A percentile compares a stretch with the other conserved stretches of the same genome.
phyloP scores from a whole-genome alignment of 2,888 invertebrate species.

The Halocaridina rubra region DNA sequence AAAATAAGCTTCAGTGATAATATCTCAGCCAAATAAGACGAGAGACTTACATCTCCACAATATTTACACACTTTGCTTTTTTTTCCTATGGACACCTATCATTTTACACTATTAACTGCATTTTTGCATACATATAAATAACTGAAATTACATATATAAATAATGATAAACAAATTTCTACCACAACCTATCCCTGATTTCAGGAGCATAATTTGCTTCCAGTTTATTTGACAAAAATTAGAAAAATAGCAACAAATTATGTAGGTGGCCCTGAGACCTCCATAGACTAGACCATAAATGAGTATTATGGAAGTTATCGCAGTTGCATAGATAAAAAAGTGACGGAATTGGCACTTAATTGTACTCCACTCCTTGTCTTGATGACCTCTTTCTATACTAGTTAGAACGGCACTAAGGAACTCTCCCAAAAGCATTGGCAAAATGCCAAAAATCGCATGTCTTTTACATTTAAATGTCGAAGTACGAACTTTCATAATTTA shows the following conservation, averaged over 20 bases:
- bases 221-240: neutral
- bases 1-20: too few relatives aligned
- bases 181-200: slow-evolving; percentile 49
- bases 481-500: too few relatives aligned
- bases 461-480: too few relatives aligned
- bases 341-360: slow-evolving; percentile 54
- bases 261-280: neutral
- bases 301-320: slow-evolving; percentile 35
- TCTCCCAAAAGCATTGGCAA: too few relatives aligned
- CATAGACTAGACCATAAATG: slow-evolving; percentile 39
- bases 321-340: slow-evolving; percentile 59
- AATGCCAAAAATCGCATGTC: too few relatives aligned
- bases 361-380: slow-evolving; percentile 37
- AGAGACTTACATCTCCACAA: too few relatives aligned
- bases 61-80: too few relatives aligned
- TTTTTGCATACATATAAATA: too few relatives aligned
- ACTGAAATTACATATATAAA: neutral
- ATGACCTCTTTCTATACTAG: slow-evolving; percentile 26
- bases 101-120: neutral
- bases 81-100: neutral
- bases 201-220: neutral
- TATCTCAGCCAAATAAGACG: too few relatives aligned
- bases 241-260: neutral
- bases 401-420: too few relatives aligned
- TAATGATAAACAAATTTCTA: neutral